Evolutionary conservation across 2,113 vertebrate species (phyloP).

Genomic region (Sander lucioperca): DNA sequence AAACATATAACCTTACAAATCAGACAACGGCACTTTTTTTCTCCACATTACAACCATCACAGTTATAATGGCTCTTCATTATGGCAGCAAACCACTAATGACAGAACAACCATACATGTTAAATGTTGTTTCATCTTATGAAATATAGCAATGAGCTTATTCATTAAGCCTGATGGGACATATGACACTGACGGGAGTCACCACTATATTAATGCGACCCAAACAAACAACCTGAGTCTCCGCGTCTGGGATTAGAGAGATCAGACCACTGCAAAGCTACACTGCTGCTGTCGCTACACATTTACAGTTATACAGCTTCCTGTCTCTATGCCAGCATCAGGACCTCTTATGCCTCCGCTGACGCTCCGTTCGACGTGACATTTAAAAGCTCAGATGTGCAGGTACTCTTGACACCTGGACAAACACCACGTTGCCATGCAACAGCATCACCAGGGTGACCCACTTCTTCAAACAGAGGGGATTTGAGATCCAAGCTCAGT

Average conservation of each 20-base stretch:
- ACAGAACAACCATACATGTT: not conserved
- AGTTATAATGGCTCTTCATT: not conserved
- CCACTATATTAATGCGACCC: constrained; percentile 39
- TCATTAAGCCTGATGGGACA: constrained; percentile 43
- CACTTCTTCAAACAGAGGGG: constrained; percentile 7
- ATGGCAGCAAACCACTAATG: not conserved
- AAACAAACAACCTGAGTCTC: constrained; percentile 51
- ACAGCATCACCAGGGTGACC: constrained; percentile 28
- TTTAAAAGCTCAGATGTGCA: constrained; percentile 22
- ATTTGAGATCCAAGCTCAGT: constrained; percentile 2
- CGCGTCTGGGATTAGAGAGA: constrained; percentile 60
- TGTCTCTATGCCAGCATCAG: constrained; percentile 50
- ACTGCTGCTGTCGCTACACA: constrained; percentile 58
- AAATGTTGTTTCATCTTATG: not conserved
- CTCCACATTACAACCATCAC: not conserved
- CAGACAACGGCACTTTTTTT: not conserved
- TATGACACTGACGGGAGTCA: constrained; percentile 7
- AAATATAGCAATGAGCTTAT: constrained; percentile 40
- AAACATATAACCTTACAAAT: constrained; percentile 9
- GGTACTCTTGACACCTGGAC: constrained; percentile 46
- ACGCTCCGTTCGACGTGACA: not conserved
- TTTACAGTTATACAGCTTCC: constrained; percentile 70
- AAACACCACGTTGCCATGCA: constrained; percentile 30
- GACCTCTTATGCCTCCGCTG: constrained; percentile 11
- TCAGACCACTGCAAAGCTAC: constrained; percentile 67